A percentile compares a stretch with the other conserved stretches of the same genome.
phyloP scores from a whole-genome alignment of 35 echinoderm and acorn worm species.

The Ophiothrix spiculata region DNA sequence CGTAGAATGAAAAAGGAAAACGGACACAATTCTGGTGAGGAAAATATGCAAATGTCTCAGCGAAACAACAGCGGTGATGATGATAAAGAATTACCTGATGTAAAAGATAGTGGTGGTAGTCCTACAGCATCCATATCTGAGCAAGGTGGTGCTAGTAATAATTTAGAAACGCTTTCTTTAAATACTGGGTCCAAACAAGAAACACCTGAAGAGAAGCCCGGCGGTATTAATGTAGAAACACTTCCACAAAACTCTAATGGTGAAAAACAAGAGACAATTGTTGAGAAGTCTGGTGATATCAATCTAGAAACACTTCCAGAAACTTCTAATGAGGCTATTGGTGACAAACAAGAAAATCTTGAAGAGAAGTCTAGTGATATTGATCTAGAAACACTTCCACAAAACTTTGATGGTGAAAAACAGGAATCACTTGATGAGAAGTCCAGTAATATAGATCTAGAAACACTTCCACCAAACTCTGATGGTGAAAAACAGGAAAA shows the following conservation, averaged over 20 bases:
- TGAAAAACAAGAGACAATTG: neutral
- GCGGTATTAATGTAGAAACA: neutral
- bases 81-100: too few species aligned
- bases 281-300: neutral
- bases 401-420: neutral
- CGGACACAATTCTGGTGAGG: too few species aligned
- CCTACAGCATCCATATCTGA: too few species aligned
- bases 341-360: neutral
- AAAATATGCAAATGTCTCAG: too few species aligned
- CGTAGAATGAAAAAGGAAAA: too few species aligned
- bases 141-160: too few species aligned
- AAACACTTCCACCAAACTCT: neutral
- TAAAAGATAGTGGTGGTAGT: too few species aligned
- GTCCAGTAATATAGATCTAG: neutral
- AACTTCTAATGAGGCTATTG: neutral
- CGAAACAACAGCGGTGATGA: too few species aligned
- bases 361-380: neutral
- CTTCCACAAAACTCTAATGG: neutral
- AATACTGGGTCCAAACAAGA: too few species aligned
- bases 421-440: neutral
- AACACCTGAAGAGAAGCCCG: neutral
- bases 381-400: too few species aligned
- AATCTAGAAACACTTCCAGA: neutral
- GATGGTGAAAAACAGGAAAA: neutral
- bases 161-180: too few species aligned